Evolutionary conservation across 2,888 invertebrate genomes (phyloP).

Genomic region (Listrodromus nycthemerus): DNA sequence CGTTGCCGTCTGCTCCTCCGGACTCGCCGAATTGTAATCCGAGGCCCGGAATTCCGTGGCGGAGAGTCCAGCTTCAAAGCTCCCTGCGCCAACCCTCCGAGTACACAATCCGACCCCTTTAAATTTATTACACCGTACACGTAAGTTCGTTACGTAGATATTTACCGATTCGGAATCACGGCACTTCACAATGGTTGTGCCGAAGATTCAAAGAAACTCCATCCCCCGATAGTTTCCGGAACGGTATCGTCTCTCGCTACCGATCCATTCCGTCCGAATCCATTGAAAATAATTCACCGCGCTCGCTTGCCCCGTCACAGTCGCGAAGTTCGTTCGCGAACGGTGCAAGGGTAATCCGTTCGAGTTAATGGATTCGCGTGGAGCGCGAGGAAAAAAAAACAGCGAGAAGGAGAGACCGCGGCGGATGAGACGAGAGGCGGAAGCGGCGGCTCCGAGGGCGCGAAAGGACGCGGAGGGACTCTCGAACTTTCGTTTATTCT

Average conservation of each 20-base stretch:
- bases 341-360: slow-evolving; percentile 63
- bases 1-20: slow-evolving; percentile 73
- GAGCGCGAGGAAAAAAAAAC: slow-evolving; percentile 58
- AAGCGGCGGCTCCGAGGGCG: slow-evolving; percentile 24
- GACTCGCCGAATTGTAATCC: slow-evolving; percentile 83
- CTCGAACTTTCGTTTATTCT: slow-evolving; percentile 67
- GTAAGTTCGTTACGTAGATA: slow-evolving; percentile 37
- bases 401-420: slow-evolving; percentile 36
- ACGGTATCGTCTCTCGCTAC: background rate
- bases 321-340: slow-evolving; percentile 11
- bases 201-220: background rate
- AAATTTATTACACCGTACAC: slow-evolving; percentile 17
- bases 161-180: slow-evolving; percentile 27
- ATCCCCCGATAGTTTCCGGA: background rate
- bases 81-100: slow-evolving; percentile 49
- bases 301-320: slow-evolving; percentile 51
- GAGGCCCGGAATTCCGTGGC: slow-evolving; percentile 79
- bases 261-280: background rate
- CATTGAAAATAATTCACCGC: background rate
- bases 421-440: slow-evolving; percentile 34
- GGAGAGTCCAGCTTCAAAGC: slow-evolving; percentile 68
- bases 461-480: slow-evolving; percentile 35
- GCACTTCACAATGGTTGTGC: no score
- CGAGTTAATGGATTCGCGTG: slow-evolving; percentile 58
- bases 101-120: slow-evolving; percentile 29